These are phyloP conservation scores for Macaria liturata DNA, from an alignment of 2,888 invertebrate genomes.

Conservation along the genomic window DNA sequence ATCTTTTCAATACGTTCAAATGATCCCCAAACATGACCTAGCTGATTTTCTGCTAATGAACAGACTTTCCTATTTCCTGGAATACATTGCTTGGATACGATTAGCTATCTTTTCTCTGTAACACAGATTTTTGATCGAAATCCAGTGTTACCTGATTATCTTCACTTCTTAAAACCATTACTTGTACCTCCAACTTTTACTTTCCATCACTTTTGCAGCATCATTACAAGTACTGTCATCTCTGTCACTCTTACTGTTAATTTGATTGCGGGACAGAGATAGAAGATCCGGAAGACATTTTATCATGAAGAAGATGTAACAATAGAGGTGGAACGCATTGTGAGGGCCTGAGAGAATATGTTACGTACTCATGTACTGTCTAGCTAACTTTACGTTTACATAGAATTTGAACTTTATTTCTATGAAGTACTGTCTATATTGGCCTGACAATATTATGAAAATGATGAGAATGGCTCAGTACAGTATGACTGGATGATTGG, in stretches of 20 bases:
- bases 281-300: slow-evolving; percentile 38
- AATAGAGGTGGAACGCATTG: slow-evolving; percentile 29
- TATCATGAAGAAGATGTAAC: slow-evolving; percentile 36
- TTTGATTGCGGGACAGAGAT: slow-evolving; percentile 43
- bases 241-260: slow-evolving; percentile 39
- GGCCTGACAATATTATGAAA: too few species aligned
- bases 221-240: slow-evolving; percentile 31
- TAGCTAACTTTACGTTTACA: too few species aligned
- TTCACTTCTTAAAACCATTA: slow-evolving; percentile 3
- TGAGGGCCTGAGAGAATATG: slow-evolving; percentile 23
- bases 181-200: slow-evolving; percentile 30
- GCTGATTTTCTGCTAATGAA: too few species aligned
- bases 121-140: not conserved
- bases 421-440: too few species aligned
- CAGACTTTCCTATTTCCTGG: too few species aligned
- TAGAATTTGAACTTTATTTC: too few species aligned
- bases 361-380: slow-evolving; percentile 8
- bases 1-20: too few species aligned
- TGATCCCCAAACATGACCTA: too few species aligned
- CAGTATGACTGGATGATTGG: slow-evolving; percentile 6
- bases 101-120: too few species aligned
- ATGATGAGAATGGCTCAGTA: not conserved
- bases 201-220: slow-evolving; percentile 31
- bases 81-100: too few species aligned
- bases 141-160: slow-evolving; percentile 1